Evolutionary conservation across 2,113 vertebrate species (phyloP).

Genomic region (Protobothrops mucrosquamatus): DNA sequence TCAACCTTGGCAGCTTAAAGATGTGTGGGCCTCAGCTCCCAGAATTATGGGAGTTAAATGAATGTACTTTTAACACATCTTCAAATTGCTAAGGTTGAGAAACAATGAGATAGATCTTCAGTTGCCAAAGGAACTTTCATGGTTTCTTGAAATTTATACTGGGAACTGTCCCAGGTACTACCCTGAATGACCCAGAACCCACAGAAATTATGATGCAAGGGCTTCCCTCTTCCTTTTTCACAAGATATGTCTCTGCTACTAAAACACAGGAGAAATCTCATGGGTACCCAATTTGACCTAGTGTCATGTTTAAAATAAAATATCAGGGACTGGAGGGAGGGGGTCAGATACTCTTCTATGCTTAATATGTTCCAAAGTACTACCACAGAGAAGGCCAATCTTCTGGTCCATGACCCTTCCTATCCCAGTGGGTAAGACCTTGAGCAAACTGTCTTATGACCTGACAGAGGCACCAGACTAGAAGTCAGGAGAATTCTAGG

Average conservation of each 20-base stretch:
- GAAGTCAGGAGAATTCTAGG: not conserved
- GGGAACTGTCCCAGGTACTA: slow-evolving; percentile 8
- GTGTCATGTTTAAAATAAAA: not conserved
- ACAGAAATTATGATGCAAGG: not conserved
- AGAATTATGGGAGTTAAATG: not conserved
- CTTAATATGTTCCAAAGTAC: not conserved
- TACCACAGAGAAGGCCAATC: not conserved
- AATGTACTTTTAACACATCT: not conserved
- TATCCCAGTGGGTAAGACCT: not conserved
- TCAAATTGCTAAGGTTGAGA: not conserved
- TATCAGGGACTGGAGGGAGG: not conserved
- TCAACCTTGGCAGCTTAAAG: not conserved
- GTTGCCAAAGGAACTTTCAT: not conserved
- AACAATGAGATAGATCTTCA: not conserved
- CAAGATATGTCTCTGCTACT: not conserved
- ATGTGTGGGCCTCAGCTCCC: not conserved
- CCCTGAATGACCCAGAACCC: not conserved
- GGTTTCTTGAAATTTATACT: not conserved
- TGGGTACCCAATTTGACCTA: not conserved
- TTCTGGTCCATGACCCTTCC: not conserved
- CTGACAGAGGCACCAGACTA: not conserved
- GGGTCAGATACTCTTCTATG: not conserved
- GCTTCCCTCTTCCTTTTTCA: not conserved
- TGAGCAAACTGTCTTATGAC: not conserved
- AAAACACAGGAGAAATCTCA: not conserved